Base-by-base conservation (phyloP, 2,113 vertebrate species). In the Pelmatolapia mariae region DNA sequence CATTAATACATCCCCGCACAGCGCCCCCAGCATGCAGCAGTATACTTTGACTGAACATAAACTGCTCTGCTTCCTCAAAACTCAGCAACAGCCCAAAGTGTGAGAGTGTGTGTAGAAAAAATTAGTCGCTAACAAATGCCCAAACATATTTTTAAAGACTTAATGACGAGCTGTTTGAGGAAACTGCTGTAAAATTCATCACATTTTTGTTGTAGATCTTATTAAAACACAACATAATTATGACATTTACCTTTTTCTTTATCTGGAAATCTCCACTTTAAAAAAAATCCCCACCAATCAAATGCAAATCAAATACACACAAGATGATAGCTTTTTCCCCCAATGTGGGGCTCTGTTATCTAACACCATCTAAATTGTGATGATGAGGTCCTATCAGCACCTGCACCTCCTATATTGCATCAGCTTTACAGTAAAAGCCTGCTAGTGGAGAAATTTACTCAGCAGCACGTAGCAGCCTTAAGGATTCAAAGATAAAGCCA, bases 211-310 rank as follows among this genome's bases (percentile, higher is more conserved):
- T 10, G 40, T 0, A 3, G 15, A 10, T 73, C 22, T 45, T 47
- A 47, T 73, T 47, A 29, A 47, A 73, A 16, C 24, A 59, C 22
- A 47, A 7, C 38, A 45, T 26, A 73, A 10, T 26, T 15, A 24
- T 45, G 40, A 18, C 22, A 18, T 45, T 73, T 26, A 2, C 15
- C 40, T 6, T 24, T 47, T 45, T 45, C 40, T 45, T 45, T 45
- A n/a, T 43, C 13, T 73, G 8, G 9, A 73, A 73, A 45, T 18
- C 22, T 26, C 22, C 13, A 45, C 45, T 71, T 2, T 0, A 9
- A 43, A 43, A 22, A 71, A 71, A 45, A 71, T 22, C 61, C 33
- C 61, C 33, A 38, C 61, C 3, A 68, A 0, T 5, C 19, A 0
- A 38, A 36, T 66, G 61, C 66, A 43, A 43, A 71, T 24, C n/a